Percentiles rank a stretch among this genome's conserved stretches.
These are phyloP conservation scores for Phylloscopus trochiloides DNA, from an alignment of 2,113 vertebrate species.

Conservation along the genomic window DNA sequence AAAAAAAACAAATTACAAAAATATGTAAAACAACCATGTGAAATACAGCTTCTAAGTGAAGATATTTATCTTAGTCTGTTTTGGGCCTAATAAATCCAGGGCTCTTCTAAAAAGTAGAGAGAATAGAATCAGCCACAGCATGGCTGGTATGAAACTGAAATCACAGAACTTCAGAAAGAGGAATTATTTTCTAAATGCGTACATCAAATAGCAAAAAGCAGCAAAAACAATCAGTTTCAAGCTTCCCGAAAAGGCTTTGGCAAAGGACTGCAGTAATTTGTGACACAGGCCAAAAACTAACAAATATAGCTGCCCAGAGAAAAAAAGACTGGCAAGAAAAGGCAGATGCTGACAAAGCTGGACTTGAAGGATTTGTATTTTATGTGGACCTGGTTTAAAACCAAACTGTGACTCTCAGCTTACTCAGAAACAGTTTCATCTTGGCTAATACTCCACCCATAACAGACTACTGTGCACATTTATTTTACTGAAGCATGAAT, in stretches of 20 bases:
- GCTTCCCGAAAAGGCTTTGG: slow-evolving; percentile 15
- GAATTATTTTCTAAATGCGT: slow-evolving; percentile 1
- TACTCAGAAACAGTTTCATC: slow-evolving; percentile 28
- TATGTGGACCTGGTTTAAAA: slow-evolving; percentile 39
- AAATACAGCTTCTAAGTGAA: not conserved
- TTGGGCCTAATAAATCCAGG: not conserved
- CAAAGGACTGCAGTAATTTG: slow-evolving; percentile 12
- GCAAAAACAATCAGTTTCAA: not conserved
- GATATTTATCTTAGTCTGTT: not conserved
- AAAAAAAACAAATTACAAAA: not conserved
- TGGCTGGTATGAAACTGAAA: not conserved
- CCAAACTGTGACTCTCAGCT: slow-evolving; percentile 43
- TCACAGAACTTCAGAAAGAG: slow-evolving; percentile 24
- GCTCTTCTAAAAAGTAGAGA: not conserved
- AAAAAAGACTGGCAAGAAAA: slow-evolving; percentile 12
- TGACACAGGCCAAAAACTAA: slow-evolving; percentile 43
- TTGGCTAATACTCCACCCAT: slow-evolving; percentile 39
- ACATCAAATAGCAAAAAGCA: not conserved
- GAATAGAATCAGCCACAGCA: not conserved
- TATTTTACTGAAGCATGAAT: slow-evolving; percentile 52
- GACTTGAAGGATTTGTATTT: slow-evolving; percentile 3
- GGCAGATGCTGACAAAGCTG: slow-evolving; percentile 23
- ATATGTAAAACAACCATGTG: not conserved
- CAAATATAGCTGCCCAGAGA: slow-evolving; percentile 38
- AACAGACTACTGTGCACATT: slow-evolving; percentile 34